These are phyloP conservation scores for Pentamera pediparva DNA, from an alignment of 53 echinoderm and acorn worm species.

Conservation along the genomic window DNA sequence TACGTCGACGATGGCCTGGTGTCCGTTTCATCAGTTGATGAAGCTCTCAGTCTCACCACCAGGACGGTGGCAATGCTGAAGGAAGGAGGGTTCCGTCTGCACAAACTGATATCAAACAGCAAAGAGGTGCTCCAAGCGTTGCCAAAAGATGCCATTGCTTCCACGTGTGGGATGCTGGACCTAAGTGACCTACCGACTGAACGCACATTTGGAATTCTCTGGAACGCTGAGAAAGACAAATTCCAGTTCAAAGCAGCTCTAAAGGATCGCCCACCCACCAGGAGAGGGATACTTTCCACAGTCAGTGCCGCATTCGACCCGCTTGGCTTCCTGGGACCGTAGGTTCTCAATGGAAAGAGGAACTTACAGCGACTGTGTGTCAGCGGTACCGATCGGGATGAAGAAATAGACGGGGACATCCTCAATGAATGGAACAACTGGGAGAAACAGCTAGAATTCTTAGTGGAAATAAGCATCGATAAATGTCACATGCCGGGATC, in stretches of 20 bases:
- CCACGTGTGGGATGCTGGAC: constrained; percentile 3
- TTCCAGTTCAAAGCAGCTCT: constrained; percentile 56
- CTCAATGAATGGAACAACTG: background rate
- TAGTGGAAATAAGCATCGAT: constrained; percentile 10
- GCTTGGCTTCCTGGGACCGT: constrained; percentile 26
- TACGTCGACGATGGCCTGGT: constrained; percentile 51
- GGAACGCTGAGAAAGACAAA: constrained; percentile 50
- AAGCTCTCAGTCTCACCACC: constrained; percentile 28
- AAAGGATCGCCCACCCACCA: constrained; percentile 47
- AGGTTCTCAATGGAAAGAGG: constrained; percentile 7
- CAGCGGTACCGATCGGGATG: constrained; percentile 21
- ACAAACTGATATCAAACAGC: too few relatives aligned
- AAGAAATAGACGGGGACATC: background rate
- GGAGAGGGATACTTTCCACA: constrained; percentile 44
- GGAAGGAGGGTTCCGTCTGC: constrained; percentile 25
- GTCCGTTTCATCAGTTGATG: constrained; percentile 32
- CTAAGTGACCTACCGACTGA: constrained; percentile 38
- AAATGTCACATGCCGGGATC: constrained; percentile 39
- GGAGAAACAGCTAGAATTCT: background rate
- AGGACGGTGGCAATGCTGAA: constrained; percentile 26
- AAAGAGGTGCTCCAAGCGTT: constrained; percentile 38
- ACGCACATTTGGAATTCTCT: constrained; percentile 51
- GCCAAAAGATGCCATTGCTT: constrained; percentile 23
- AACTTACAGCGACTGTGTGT: constrained; percentile 1
- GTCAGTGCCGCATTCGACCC: constrained; percentile 48